Base-by-base conservation (phyloP, 2,797 vertebrate genomes). In the Centropyge bicolor region DNA sequence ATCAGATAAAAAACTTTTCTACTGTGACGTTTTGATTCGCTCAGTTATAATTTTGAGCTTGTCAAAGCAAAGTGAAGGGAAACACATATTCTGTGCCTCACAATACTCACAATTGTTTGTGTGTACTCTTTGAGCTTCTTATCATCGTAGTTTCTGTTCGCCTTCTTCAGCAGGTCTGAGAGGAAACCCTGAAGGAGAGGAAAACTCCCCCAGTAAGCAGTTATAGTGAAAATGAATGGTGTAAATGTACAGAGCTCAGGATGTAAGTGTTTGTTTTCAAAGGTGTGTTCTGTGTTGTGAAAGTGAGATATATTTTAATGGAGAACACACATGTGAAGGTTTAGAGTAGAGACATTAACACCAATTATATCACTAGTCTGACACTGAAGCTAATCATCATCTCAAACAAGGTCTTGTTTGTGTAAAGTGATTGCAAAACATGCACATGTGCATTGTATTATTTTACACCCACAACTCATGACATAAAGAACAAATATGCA, bases 91-190 rank as follows among this genome's bases (percentile, higher is more conserved):
- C 16, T 38, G 20, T 63, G 51, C 2, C 19, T 54, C 6, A 7
- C 6, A 6, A 60, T 43, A 94, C 98, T 97, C 87, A 99, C 98
- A 11, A 99, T 99, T 52, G 98, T 99, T 84, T 98, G 95, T 0
- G 97, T 99, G 91, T 99, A 99, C 86, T 99, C 98, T 16, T 96
- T 96, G 76, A 99, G 96, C 92, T 98, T 98, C 89, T 97, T 95
- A 52, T 98, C 98, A 0, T 98, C 96, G 0, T 98, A 98, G 24
- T 95, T 95, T 85, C 96, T 95, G 93, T 99, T 98, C 0, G 98
- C 97, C 88, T 98, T 99, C 93, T 97, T 97, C 92, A 99, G 94
- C 90, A 99, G 95, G 90, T 99, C 98, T 0, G 96, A 97, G 86
- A 99, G 95, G 92, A 99, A 99, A 19, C 97, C 97, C 98, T 99